phyloP scores from a whole-genome alignment of 2,888 invertebrate genomes.

The Bembecia ichneumoniformis region DNA sequence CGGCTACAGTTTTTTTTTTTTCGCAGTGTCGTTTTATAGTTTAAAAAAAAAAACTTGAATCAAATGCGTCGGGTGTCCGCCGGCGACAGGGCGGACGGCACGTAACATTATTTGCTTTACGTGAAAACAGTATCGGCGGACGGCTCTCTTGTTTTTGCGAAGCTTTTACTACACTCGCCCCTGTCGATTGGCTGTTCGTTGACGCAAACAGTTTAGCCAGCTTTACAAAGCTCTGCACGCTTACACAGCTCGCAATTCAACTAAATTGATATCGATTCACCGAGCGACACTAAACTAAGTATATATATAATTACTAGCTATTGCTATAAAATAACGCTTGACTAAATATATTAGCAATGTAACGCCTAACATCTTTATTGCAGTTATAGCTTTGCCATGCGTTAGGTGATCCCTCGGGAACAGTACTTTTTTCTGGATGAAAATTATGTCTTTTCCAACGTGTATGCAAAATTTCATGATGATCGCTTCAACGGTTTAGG shows the following conservation, averaged over 20 bases:
- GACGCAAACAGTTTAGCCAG: slow-evolving; percentile 58
- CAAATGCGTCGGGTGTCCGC: slow-evolving; percentile 17
- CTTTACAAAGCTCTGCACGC: slow-evolving; percentile 17
- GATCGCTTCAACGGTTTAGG: too few species aligned
- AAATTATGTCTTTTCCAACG: too few species aligned
- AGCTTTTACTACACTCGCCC: slow-evolving; percentile 41
- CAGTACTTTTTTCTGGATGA: too few species aligned
- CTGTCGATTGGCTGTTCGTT: slow-evolving; percentile 10
- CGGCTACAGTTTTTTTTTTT: slow-evolving; percentile 8
- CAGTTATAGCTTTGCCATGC: too few species aligned
- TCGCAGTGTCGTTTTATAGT: slow-evolving; percentile 3
- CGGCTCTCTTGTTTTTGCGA: slow-evolving; percentile 29
- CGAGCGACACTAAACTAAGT: background rate
- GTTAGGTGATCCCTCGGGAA: too few species aligned
- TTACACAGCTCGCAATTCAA: background rate
- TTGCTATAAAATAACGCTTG: too few species aligned
- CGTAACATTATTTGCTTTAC: slow-evolving; percentile 66
- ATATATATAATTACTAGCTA: too few species aligned
- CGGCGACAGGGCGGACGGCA: slow-evolving; percentile 40
- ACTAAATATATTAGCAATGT: too few species aligned
- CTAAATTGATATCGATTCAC: background rate
- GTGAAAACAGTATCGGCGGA: slow-evolving; percentile 25
- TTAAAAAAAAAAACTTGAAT: slow-evolving; percentile 33
- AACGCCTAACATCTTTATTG: too few species aligned
- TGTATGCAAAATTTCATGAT: too few species aligned